phyloP scores from a whole-genome alignment of 2,797 vertebrate genomes.

The Ctenopoma multispine region DNA sequence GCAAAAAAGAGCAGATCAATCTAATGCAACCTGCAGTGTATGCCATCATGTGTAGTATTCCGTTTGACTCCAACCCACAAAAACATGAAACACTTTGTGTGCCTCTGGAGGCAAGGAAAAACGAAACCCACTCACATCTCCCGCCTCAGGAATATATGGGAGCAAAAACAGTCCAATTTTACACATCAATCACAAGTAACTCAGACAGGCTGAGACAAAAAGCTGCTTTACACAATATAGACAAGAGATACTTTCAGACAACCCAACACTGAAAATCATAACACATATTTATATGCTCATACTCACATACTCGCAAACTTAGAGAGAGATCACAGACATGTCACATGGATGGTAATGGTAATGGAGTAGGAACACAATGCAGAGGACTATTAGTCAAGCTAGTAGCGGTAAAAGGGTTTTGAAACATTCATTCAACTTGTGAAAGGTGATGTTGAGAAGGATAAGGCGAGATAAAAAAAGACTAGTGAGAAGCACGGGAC shows the following conservation, averaged over 20 bases:
- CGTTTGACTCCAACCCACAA: slow-evolving; percentile 73
- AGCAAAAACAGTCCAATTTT: slow-evolving; percentile 77
- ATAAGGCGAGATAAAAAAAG: slow-evolving; percentile 63
- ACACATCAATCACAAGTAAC: slow-evolving; percentile 68
- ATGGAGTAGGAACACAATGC: slow-evolving; percentile 59
- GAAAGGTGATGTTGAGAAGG: slow-evolving; percentile 49
- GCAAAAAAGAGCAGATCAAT: slow-evolving; percentile 70
- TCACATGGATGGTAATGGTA: slow-evolving; percentile 63
- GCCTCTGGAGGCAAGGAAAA: slow-evolving; percentile 65
- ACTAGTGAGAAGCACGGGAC: slow-evolving; percentile 45
- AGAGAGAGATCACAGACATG: slow-evolving; percentile 63
- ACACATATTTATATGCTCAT: slow-evolving; percentile 68
- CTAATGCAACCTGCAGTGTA: slow-evolving; percentile 65
- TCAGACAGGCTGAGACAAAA: slow-evolving; percentile 60
- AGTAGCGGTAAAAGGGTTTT: slow-evolving; percentile 75
- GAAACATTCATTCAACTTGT: slow-evolving; percentile 63
- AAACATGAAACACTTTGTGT: slow-evolving; percentile 73
- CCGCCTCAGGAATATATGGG: slow-evolving; percentile 67
- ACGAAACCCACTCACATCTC: slow-evolving; percentile 70
- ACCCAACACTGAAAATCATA: slow-evolving; percentile 58
- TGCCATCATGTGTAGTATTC: slow-evolving; percentile 67
- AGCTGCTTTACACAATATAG: slow-evolving; percentile 64
- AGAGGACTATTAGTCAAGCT: slow-evolving; percentile 71
- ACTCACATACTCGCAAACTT: slow-evolving; percentile 60
- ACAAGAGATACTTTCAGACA: slow-evolving; percentile 62